phyloP scores from a whole-genome alignment of 2,113 vertebrate genomes.

The Ovibos moschatus region DNA sequence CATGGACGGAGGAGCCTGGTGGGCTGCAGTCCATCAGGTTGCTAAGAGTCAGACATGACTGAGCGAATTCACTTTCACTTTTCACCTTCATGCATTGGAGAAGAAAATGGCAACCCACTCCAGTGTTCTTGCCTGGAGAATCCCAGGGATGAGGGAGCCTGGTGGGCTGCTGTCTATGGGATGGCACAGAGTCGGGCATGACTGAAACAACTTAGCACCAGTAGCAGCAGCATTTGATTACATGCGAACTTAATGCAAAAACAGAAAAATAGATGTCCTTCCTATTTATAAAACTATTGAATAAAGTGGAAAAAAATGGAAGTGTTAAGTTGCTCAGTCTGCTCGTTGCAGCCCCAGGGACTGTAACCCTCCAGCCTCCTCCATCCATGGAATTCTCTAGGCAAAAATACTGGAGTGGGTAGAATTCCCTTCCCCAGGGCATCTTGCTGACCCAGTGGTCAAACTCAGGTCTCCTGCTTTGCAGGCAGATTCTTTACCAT shows the following conservation, averaged over 20 bases:
- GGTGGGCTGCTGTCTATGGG: too few relatives aligned
- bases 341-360: not conserved
- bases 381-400: not conserved
- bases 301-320: not conserved
- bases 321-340: not conserved
- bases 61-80: too few relatives aligned
- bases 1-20: too few relatives aligned
- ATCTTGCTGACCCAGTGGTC: not conserved
- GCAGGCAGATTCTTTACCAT: not conserved
- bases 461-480: not conserved
- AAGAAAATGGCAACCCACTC: too few relatives aligned
- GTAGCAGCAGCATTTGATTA: not conserved
- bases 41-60: too few relatives aligned
- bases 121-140: too few relatives aligned
- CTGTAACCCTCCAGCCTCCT: not conserved
- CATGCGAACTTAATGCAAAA: not conserved
- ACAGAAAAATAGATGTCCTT: conserved; percentile 32
- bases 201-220: too few relatives aligned
- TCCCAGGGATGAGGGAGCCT: too few relatives aligned
- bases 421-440: not conserved
- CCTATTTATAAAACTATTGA: not conserved
- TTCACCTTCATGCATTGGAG: too few relatives aligned
- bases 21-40: too few relatives aligned
- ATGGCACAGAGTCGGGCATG: too few relatives aligned
- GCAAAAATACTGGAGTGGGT: not conserved